Conservation (phyloP, 1,140 invertebrate species). For the Apis cerana region DNA sequence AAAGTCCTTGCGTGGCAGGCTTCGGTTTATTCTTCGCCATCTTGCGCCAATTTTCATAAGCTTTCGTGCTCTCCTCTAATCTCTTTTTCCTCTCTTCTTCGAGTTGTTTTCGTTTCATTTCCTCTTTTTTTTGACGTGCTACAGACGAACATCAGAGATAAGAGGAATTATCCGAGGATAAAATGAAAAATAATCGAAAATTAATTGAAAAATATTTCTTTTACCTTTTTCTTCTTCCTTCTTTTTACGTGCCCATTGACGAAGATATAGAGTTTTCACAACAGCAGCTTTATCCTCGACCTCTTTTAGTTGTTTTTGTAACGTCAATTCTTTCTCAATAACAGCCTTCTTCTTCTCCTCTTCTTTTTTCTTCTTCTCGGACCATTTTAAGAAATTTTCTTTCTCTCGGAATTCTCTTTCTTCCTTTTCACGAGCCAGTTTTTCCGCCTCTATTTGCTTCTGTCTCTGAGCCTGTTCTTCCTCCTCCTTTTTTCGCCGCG, state of each 20-base stretch:
- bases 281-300: slow-evolving; percentile 63
- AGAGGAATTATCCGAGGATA: too few relatives aligned
- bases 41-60: slow-evolving; percentile 75
- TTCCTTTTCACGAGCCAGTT: slow-evolving; percentile 54
- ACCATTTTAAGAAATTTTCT: slow-evolving; percentile 72
- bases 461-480: slow-evolving; percentile 43
- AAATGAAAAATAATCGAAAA: background rate
- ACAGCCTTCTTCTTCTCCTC: slow-evolving; percentile 57
- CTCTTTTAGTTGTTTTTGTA: slow-evolving; percentile 65
- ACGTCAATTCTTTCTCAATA: slow-evolving; percentile 64
- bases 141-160: background rate
- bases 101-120: slow-evolving; percentile 54
- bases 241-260: slow-evolving; percentile 73
- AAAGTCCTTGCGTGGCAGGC: slow-evolving; percentile 76
- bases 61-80: slow-evolving; percentile 68
- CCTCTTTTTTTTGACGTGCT: slow-evolving; percentile 57
- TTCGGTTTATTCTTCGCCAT: slow-evolving; percentile 72
- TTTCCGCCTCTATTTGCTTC: slow-evolving; percentile 58
- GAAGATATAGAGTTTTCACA: slow-evolving; percentile 65
- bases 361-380: slow-evolving; percentile 67
- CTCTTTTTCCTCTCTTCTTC: slow-evolving; percentile 66
- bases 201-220: too few relatives aligned
- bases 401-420: slow-evolving; percentile 64
- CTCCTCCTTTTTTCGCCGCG: slow-evolving; percentile 57
- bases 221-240: slow-evolving; percentile 69